These are phyloP conservation scores for Acipenser oxyrinchus DNA, from an alignment of 2,797 vertebrate genomes.

Conservation along the genomic window DNA sequence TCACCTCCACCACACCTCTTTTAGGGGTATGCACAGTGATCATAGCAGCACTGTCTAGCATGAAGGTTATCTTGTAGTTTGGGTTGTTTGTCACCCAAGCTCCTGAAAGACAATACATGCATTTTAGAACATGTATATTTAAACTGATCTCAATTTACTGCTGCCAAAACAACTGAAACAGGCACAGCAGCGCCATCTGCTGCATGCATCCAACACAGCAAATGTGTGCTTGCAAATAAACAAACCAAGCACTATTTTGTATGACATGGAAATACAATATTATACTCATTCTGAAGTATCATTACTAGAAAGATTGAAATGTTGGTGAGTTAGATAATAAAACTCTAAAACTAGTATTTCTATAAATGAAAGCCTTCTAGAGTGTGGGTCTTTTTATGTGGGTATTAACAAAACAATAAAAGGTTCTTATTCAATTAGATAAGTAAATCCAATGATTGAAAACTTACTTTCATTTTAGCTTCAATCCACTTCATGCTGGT, in stretches of 20 bases:
- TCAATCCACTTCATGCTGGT: slow-evolving; percentile 99
- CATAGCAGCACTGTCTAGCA: slow-evolving; percentile 98
- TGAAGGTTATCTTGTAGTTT: slow-evolving; percentile 97
- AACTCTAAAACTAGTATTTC: neutral
- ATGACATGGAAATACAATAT: no score
- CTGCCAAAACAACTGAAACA: neutral
- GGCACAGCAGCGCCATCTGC: slow-evolving; percentile 35
- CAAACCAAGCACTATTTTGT: no score
- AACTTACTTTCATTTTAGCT: slow-evolving; percentile 96
- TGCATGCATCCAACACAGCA: slow-evolving; percentile 21
- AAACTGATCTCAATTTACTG: no score
- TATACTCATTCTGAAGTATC: no score
- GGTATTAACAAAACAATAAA: no score
- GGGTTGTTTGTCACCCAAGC: slow-evolving; percentile 91
- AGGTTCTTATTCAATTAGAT: no score
- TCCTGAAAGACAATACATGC: slow-evolving; percentile 57
- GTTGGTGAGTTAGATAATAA: neutral
- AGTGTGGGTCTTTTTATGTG: no score
- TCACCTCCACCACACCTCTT: slow-evolving; percentile 91
- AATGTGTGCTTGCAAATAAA: no score
- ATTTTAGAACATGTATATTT: neutral
- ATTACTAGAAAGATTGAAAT: no score
- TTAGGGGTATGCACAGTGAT: slow-evolving; percentile 97
- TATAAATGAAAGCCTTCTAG: no score
- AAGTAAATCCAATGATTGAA: no score